Percentiles rank a stretch among this genome's conserved stretches.
phyloP scores from a whole-genome alignment of 1,140 invertebrate species.

The Tetramorium alpestre region DNA sequence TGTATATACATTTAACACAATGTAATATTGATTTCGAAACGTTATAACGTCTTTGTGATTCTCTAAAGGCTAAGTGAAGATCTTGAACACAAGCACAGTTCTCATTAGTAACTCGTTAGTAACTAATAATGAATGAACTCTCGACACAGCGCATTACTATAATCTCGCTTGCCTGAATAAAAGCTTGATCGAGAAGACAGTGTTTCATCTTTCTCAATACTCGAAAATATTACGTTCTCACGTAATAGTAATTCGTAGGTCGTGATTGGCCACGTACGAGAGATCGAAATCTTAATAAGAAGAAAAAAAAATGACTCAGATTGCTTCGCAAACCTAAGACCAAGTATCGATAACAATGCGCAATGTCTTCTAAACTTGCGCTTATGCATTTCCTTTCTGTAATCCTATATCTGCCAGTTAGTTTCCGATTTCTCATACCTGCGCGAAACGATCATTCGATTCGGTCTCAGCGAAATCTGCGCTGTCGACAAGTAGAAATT shows the following conservation, averaged over 20 bases:
- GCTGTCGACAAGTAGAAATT: slow-evolving; percentile 41
- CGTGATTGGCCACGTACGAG: neutral
- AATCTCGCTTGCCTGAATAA: neutral
- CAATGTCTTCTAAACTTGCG: slow-evolving; percentile 12
- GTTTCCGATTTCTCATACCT: slow-evolving; percentile 77
- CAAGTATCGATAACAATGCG: neutral
- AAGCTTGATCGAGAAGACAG: neutral
- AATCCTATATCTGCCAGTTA: slow-evolving; percentile 76
- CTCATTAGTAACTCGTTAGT: neutral
- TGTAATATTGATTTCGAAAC: no score
- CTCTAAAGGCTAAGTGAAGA: no score
- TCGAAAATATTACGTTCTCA: no score
- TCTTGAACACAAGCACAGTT: neutral
- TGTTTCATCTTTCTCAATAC: neutral
- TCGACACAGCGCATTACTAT: neutral
- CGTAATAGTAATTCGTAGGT: no score
- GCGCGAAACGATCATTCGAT: slow-evolving; percentile 72
- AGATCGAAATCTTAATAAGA: neutral
- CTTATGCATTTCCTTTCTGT: slow-evolving; percentile 69
- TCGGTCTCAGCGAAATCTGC: slow-evolving; percentile 68
- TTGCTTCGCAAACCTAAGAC: neutral
- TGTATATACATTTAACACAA: no score
- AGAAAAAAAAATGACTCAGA: neutral
- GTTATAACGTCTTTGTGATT: no score
- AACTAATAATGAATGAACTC: neutral